Evolutionary conservation across 2,797 vertebrate genomes (phyloP).

Genomic region (Manis javanica): DNA sequence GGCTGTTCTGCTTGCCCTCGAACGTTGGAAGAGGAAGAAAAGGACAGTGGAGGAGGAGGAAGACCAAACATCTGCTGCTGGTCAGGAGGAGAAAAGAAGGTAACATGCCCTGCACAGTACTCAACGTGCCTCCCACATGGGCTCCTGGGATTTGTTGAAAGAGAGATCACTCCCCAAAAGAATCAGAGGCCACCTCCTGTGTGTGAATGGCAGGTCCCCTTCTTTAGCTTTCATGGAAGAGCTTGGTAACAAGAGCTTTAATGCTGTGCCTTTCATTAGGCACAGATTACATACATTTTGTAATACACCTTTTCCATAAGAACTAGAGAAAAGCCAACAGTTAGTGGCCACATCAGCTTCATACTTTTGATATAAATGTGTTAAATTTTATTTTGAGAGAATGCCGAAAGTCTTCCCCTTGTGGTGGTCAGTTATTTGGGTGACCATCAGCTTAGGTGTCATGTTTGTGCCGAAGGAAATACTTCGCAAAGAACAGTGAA

Average conservation of each 20-base stretch:
- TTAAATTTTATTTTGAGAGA: constrained; percentile 30
- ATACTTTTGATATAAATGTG: neutral
- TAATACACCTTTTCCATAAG: neutral
- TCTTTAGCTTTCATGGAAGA: neutral
- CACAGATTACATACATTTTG: neutral
- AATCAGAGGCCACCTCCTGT: neutral
- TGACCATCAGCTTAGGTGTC: neutral
- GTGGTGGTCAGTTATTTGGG: too few relatives aligned
- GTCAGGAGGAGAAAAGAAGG: constrained; percentile 94
- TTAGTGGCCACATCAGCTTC: neutral
- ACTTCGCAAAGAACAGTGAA: neutral
- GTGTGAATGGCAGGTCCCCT: neutral
- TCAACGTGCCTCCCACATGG: neutral
- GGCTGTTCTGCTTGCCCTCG: constrained; percentile 93
- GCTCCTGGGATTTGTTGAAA: neutral
- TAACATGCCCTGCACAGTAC: constrained; percentile 64
- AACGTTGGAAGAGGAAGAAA: constrained; percentile 90
- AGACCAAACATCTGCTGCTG: constrained; percentile 80
- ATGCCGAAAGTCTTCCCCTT: neutral
- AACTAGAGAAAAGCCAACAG: neutral
- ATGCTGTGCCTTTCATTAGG: neutral
- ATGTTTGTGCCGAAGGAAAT: neutral
- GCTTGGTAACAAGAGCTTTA: neutral
- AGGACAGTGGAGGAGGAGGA: constrained; percentile 90
- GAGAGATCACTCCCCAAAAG: neutral